Evolutionary conservation across 2,113 vertebrate genomes (phyloP), one percentile per base, ranked within the genome.

Genomic region (Passer montanus): DNA sequence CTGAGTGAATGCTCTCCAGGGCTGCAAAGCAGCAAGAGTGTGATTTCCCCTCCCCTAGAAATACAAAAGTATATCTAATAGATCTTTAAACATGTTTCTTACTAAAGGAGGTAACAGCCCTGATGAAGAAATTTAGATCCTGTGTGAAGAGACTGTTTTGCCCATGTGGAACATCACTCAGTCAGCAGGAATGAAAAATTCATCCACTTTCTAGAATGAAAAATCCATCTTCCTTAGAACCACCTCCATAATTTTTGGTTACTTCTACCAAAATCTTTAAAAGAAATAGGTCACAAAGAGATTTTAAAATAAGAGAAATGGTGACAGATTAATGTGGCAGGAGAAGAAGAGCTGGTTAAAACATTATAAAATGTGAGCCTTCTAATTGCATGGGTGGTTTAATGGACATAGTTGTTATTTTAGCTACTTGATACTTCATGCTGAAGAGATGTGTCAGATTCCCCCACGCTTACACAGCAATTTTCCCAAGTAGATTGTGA

Each of bases 401-500:
- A 95, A 84, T 86, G 79, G 80, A 81, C 76, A 56, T 5, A 28
- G 88, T 67, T 97, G 86, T 87, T 89, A 86, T 86, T 95, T 96
- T 90, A 94, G 91, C 87, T 88, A 59, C 81, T 91, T 89, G 88
- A 76, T 58, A 79, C 43, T 37, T 89, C 82, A 47, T 26, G 44
- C 64, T 95, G 60, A 83, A 90, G 84, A 85, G 91, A 90, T 88
- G 81, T 94, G 84, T 92, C 90, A 90, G 78, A 70, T 95, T 95
- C 73, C 86, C 68, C 44, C 72, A 27, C 22, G 79, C 87, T 90
- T 78, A 81, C 49, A 64, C 56, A 79, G 96, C 85, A 91, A 67
- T 90, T 95, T 93, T 93, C 93, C 82, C 90, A 84, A 93, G 90
- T 18, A 95, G 92, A 78, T 60, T 86, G 68, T 95, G 93, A 88